These are phyloP conservation scores for Lepisosteus osseus DNA, from an alignment of 2,113 vertebrate genomes.

Conservation along the genomic window DNA sequence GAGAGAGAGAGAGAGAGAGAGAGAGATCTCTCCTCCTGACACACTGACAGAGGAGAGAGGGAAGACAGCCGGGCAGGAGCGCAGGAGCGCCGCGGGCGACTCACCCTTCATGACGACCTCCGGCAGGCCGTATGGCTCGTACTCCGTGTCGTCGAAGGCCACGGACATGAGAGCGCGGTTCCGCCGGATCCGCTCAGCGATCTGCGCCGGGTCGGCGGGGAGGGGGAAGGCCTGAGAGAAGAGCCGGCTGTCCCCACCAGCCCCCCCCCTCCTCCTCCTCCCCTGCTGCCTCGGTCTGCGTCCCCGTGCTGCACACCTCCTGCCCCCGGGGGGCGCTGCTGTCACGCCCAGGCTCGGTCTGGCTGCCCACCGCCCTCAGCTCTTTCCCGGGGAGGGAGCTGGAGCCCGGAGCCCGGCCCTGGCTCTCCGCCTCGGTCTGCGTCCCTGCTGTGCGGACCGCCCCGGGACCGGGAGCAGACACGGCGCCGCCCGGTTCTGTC, in stretches of 20 bases:
- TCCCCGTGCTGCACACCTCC: conserved; percentile 39
- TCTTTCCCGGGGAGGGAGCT: too few relatives aligned
- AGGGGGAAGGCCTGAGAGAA: conserved; percentile 60
- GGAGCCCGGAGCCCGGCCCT: background rate
- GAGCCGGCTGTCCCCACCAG: conserved; percentile 31
- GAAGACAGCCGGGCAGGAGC: too few relatives aligned
- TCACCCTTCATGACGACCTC: conserved; percentile 77
- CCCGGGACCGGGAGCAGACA: conserved; percentile 1
- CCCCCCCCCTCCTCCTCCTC: background rate
- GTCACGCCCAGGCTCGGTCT: background rate
- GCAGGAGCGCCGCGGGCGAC: background rate
- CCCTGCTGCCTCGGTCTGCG: conserved; percentile 52
- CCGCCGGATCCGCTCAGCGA: conserved; percentile 64
- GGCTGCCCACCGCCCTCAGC: too few relatives aligned
- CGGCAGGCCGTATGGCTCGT: conserved; percentile 73
- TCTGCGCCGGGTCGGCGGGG: conserved; percentile 58
- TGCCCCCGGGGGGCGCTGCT: background rate
- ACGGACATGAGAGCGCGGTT: conserved; percentile 66
- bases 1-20: too few relatives aligned
- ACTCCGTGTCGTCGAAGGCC: conserved; percentile 72
- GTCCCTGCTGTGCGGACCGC: background rate
- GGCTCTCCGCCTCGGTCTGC: background rate
- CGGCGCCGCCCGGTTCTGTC: background rate
- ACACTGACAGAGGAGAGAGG: too few relatives aligned
- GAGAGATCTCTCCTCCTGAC: too few relatives aligned